A percentile compares a stretch with the other conserved stretches of the same genome.
phyloP scores from a whole-genome alignment of 2,113 vertebrate genomes.

The Anolis sagrei region DNA sequence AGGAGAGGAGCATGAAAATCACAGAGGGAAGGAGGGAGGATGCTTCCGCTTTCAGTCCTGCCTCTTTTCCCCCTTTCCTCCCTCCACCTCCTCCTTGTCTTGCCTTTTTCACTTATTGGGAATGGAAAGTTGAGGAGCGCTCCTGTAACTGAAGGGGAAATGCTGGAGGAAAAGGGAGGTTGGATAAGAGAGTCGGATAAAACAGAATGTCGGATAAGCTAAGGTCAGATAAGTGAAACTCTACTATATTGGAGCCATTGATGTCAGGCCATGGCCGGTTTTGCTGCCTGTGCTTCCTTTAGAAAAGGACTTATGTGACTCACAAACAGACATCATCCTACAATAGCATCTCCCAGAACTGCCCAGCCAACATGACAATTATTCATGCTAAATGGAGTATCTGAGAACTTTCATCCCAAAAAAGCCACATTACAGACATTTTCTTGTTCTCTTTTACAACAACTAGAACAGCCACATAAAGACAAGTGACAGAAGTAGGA shows the following conservation, averaged over 20 bases:
- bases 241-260: slow-evolving; percentile 80
- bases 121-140: no score
- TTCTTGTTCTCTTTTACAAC: not conserved
- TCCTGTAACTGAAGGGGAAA: no score
- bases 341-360: accelerated
- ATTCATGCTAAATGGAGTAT: not conserved
- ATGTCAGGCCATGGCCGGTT: slow-evolving; percentile 76
- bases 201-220: no score
- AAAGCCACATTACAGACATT: not conserved
- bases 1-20: no score
- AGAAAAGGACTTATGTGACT: slow-evolving; percentile 61
- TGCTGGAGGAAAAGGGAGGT: no score
- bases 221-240: no score
- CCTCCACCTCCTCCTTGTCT: no score
- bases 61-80: no score
- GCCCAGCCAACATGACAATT: not conserved
- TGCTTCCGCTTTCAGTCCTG: no score
- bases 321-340: not conserved
- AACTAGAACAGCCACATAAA: not conserved
- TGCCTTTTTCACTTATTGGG: no score
- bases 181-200: no score
- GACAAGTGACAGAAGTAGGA: not conserved
- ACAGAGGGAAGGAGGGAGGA: no score
- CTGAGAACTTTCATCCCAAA: not conserved
- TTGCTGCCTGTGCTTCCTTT: slow-evolving; percentile 62